Conservation (phyloP, 1,140 invertebrate species). For the Glomeris maerens region DNA sequence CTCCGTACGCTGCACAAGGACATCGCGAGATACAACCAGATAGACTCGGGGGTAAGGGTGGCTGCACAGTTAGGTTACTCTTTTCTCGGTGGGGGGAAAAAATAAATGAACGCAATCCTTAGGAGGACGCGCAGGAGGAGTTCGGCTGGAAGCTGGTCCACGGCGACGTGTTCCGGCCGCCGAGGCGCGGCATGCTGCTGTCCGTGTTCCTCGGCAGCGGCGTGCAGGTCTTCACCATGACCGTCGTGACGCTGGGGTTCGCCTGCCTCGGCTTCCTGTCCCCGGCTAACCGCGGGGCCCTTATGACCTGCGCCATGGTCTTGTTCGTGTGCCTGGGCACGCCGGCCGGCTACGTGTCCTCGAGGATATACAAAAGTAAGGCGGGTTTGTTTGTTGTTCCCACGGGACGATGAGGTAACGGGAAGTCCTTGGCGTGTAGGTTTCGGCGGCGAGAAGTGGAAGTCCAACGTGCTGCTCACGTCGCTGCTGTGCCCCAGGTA, state of each 20-base stretch:
- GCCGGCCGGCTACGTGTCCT: slow-evolving; percentile 88
- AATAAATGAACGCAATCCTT: slow-evolving; percentile 2
- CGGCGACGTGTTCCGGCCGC: slow-evolving; percentile 87
- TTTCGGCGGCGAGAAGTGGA: slow-evolving; percentile 96
- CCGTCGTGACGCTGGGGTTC: slow-evolving; percentile 59
- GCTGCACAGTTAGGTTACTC: neutral
- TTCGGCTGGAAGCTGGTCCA: slow-evolving; percentile 99
- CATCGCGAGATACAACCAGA: slow-evolving; percentile 94
- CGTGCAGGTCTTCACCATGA: slow-evolving; percentile 65
- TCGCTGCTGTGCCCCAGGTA: slow-evolving; percentile 91
- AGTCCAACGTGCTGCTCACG: slow-evolving; percentile 90
- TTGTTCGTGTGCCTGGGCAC: slow-evolving; percentile 88
- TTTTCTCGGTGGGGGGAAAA: neutral
- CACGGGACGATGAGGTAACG: neutral
- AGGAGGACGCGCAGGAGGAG: slow-evolving; percentile 94
- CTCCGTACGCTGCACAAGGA: slow-evolving; percentile 94
- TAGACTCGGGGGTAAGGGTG: slow-evolving; percentile 39
- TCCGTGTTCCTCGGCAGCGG: slow-evolving; percentile 91
- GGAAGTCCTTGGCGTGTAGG: slow-evolving; percentile 24
- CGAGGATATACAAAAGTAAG: slow-evolving; percentile 86
- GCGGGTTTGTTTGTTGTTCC: slow-evolving; percentile 1
- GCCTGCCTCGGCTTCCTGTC: slow-evolving; percentile 95
- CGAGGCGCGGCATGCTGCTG: slow-evolving; percentile 90
- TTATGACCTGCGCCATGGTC: slow-evolving; percentile 96
- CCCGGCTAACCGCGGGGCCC: slow-evolving; percentile 90